Evolutionary conservation across 1,140 invertebrate genomes (phyloP).

Genomic region (Phthorimaea operculella): DNA sequence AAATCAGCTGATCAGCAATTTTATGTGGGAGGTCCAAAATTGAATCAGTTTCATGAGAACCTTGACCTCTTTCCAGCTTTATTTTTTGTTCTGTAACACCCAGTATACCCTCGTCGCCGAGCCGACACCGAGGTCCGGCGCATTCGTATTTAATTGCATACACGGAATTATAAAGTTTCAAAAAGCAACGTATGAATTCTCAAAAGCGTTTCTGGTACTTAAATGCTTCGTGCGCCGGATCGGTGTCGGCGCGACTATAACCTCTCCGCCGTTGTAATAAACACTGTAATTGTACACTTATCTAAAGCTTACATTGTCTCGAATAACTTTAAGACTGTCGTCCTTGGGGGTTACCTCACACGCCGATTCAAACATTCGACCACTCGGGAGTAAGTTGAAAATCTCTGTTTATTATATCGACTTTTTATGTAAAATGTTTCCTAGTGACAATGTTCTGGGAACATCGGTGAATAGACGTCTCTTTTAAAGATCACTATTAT

Average conservation of each 20-base stretch:
- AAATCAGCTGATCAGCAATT: no score
- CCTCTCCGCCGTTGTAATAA: conserved; percentile 14
- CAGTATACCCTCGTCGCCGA: no score
- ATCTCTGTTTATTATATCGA: no score
- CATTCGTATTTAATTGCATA: not conserved
- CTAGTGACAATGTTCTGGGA: no score
- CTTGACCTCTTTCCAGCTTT: no score
- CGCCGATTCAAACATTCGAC: not conserved
- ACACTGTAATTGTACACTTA: conserved; percentile 16
- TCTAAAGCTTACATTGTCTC: conserved; percentile 13
- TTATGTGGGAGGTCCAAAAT: no score
- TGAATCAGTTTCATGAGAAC: no score
- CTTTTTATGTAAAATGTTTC: no score
- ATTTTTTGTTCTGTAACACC: no score
- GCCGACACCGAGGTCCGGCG: not conserved
- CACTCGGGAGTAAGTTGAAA: not conserved
- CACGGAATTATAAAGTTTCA: not conserved
- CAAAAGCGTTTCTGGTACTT: conserved; percentile 14
- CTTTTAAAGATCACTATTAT: no score
- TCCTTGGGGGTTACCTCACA: not conserved
- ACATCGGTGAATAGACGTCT: no score
- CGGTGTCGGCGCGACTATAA: conserved; percentile 14
- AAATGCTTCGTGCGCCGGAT: conserved; percentile 5
- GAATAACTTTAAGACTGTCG: conserved; percentile 4
- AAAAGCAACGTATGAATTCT: not conserved